Percentiles rank a stretch among this genome's conserved stretches.
These are phyloP conservation scores for Umimayanthus kanabou DNA, from an alignment of 92 coral and sea anemone species.

Conservation along the genomic window DNA sequence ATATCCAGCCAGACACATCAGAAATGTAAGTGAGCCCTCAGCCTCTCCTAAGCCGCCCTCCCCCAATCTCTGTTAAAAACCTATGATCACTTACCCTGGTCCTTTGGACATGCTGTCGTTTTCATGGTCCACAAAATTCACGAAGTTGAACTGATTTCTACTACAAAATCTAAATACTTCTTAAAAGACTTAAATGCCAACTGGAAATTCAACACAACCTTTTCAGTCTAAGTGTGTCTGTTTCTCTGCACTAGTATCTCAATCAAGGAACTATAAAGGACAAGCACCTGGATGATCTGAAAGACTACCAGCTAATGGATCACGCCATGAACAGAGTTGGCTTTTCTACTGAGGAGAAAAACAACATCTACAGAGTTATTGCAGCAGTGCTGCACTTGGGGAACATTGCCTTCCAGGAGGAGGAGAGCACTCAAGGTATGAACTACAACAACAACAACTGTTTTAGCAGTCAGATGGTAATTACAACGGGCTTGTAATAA, in stretches of 20 bases:
- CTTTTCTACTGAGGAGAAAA: slow-evolving; percentile 88
- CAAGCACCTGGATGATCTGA: slow-evolving; percentile 71
- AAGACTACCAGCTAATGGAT: slow-evolving; percentile 87
- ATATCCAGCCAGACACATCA: no score
- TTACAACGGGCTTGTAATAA: no score
- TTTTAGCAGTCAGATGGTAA: no score
- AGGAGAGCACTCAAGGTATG: slow-evolving; percentile 77
- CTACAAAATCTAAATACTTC: background rate
- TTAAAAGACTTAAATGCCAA: no score
- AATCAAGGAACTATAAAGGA: slow-evolving; percentile 94
- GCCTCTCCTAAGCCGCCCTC: no score
- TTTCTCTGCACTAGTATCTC: slow-evolving; percentile 66
- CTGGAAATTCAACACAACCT: background rate
- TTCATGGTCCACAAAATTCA: no score
- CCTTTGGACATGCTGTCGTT: no score
- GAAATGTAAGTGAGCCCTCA: no score
- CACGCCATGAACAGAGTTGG: slow-evolving; percentile 98
- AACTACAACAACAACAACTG: no score
- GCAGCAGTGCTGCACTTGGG: slow-evolving; percentile 98
- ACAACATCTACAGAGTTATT: slow-evolving; percentile 88
- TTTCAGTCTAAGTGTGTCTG: background rate
- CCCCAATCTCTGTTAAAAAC: no score
- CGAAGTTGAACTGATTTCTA: no score
- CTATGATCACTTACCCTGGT: no score
- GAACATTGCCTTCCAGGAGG: slow-evolving; percentile 89